Percentiles rank a stretch among this genome's conserved stretches.
Evolutionary conservation across 2,888 invertebrate genomes (phyloP).

Genomic region (Drosophila peninsularis): DNA sequence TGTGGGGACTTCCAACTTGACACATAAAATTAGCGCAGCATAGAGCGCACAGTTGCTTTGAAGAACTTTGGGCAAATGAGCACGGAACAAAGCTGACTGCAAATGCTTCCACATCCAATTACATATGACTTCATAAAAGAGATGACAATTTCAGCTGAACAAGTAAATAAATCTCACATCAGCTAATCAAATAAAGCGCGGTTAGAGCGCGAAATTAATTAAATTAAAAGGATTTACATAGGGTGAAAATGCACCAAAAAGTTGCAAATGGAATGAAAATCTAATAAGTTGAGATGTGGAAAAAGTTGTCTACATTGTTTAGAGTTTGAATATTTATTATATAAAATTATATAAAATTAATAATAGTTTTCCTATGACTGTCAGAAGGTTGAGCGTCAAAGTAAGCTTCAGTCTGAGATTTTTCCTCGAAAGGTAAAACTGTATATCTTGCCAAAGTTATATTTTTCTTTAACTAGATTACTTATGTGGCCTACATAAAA

Average conservation of each 20-base stretch:
- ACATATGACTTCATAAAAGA: conserved; percentile 27
- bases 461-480: no score
- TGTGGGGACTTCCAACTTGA: conserved; percentile 43
- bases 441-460: no score
- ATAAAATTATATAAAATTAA: neutral
- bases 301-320: neutral
- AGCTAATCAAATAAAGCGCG: neutral
- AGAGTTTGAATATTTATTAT: neutral
- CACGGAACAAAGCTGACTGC: conserved; percentile 39
- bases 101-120: conserved; percentile 50
- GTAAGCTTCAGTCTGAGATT: no score
- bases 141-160: conserved; percentile 6
- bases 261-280: neutral
- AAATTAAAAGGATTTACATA: neutral
- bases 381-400: neutral
- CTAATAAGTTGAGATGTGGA: neutral
- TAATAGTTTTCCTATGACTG: neutral
- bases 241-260: neutral
- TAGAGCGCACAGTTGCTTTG: conserved; percentile 36
- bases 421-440: no score
- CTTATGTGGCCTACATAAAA: no score
- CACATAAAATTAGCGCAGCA: conserved; percentile 58
- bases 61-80: conserved; percentile 46
- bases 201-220: neutral
- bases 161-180: conserved; percentile 1